Percentiles rank a stretch among this genome's conserved stretches.
phyloP scores from a whole-genome alignment of 2,888 invertebrate genomes.

The Pseudococcus jackbeardsleyi region DNA sequence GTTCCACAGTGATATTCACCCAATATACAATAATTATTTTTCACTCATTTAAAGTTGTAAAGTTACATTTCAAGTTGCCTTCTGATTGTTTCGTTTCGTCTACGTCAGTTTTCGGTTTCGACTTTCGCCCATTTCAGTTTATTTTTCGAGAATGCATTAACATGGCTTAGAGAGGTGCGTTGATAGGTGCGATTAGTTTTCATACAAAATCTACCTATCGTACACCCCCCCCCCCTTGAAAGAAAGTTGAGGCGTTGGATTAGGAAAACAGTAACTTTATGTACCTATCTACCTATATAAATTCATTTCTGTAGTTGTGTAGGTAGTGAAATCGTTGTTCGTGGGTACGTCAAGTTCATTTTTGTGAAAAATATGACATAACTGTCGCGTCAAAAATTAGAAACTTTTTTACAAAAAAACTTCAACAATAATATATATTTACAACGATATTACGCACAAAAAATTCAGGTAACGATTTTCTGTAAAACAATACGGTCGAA shows the following conservation, averaged over 20 bases:
- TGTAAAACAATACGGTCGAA: not conserved
- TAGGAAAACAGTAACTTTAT: too few species aligned
- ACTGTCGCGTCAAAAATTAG: too few species aligned
- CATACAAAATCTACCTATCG: constrained; percentile 59
- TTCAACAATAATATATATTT: constrained; percentile 22
- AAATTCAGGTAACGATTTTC: constrained; percentile 25
- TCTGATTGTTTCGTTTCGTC: not conserved
- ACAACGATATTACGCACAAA: not conserved
- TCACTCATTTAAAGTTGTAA: too few species aligned
- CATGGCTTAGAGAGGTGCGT: constrained; percentile 57
- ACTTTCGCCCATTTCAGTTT: constrained; percentile 62
- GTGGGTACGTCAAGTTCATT: too few species aligned
- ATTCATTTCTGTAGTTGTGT: too few species aligned
- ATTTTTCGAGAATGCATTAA: constrained; percentile 37
- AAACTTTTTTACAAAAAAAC: not conserved
- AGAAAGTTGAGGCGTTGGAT: too few species aligned
- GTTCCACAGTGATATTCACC: too few species aligned
- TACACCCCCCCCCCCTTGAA: too few species aligned
- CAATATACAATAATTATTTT: too few species aligned
- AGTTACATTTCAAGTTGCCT: not conserved
- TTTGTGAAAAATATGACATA: too few species aligned
- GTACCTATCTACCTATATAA: too few species aligned
- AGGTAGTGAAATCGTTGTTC: too few species aligned
- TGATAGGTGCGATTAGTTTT: constrained; percentile 60
- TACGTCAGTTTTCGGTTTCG: constrained; percentile 28